Base-by-base conservation (phyloP, 2,797 vertebrate genomes). In the Carapus acus region DNA sequence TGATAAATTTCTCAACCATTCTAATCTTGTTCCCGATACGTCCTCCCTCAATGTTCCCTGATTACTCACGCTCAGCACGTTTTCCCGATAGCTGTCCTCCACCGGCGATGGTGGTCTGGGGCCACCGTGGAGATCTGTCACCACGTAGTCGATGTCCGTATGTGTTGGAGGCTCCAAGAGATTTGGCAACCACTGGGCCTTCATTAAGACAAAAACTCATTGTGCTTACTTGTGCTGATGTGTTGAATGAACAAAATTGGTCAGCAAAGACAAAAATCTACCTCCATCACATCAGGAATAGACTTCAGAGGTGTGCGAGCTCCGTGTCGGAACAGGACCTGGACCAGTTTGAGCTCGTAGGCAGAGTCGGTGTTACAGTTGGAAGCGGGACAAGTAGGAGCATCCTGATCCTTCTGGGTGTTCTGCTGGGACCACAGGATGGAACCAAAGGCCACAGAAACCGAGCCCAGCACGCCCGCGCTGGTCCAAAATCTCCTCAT, bases 321-420 rank as follows among this genome's bases (percentile, higher is more conserved):
- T 1, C 95, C 94, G n/a, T 94, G 94, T 46, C 93, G 87, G 65
- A 91, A 98, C 40, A 95, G 71, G 7, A 95, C 90, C 72, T 93
- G 93, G 50, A 94, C 91, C 81, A 93, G 78, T 57, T 88, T 89
- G 36, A 96, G 82, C 39, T 93, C 79, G 22, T 92, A 89, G 0
- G 58, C 61, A 27, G 83, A 80, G 20, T 39, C 29, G 38, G 29
- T 24, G 8, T 59, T 47, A 1, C 27, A 18, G 3, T 54, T 44
- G 16, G 47, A 17, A 2, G 24, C 2, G 1, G 47, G 2, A 15
- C 6, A 42, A 18, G 24, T n/a, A 1, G 49, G 43, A 34, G 62
- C 27, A 16, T 7, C 19, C 2, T 40, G 62, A 27, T 69, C 72
- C 0, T 63, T 31, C 7, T 83, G 51, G 0, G 65, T 42, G 54